Conservation (phyloP, 2,113 vertebrate genomes). For the Grantiella picta region DNA sequence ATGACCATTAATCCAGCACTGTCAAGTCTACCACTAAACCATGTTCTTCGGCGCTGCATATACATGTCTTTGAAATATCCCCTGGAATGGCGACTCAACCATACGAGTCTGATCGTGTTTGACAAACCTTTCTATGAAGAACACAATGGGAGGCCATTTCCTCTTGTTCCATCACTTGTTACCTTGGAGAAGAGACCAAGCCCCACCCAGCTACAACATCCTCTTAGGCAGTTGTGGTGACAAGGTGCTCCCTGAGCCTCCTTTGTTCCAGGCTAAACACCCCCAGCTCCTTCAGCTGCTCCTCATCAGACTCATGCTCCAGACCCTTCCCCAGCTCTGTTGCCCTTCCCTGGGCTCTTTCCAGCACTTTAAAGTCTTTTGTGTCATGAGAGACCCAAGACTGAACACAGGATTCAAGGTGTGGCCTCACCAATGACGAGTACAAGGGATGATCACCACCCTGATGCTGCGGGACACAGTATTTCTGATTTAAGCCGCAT, state of each 20-base stretch:
- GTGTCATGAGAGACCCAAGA: neutral
- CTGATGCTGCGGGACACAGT: neutral
- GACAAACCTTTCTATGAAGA: neutral
- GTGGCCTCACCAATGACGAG: neutral
- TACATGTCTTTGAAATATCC: neutral
- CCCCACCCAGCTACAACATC: neutral
- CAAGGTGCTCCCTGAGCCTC: neutral
- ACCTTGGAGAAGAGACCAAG: rapidly evolving
- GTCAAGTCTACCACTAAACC: too few relatives aligned
- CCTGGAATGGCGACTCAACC: neutral
- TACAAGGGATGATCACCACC: neutral
- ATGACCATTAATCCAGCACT: neutral
- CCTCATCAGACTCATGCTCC: neutral
- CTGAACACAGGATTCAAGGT: neutral
- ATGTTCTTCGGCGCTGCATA: neutral
- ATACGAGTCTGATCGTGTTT: neutral
- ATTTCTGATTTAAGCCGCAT: neutral
- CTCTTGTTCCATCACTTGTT: neutral
- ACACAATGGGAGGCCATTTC: neutral
- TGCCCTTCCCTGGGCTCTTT: neutral
- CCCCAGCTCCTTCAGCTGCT: neutral
- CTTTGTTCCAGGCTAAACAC: neutral
- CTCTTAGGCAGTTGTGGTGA: neutral
- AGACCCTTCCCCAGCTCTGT: neutral
- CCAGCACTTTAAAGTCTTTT: neutral